A percentile compares a stretch with the other conserved stretches of the same genome.
Conservation (phyloP, 2,113 vertebrate genomes). For the Cichladusa arquata region DNA sequence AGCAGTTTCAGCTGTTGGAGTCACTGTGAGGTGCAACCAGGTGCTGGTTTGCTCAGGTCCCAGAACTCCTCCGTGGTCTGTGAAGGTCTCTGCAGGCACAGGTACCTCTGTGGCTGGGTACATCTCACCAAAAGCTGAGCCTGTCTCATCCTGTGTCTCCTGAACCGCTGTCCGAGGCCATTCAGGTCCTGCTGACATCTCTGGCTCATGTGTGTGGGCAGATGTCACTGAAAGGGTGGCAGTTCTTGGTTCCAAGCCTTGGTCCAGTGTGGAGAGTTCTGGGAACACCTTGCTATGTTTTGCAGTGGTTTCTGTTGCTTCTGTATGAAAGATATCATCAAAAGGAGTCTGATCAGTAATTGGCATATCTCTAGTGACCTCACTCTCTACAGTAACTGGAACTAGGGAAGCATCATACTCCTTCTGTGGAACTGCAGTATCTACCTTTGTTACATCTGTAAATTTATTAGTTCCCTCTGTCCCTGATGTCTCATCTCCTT, state of each 20-base stretch:
- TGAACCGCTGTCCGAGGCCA: not conserved
- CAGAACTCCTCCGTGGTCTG: not conserved
- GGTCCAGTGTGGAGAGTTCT: not conserved
- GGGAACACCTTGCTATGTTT: not conserved
- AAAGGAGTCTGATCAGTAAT: slow-evolving; percentile 36
- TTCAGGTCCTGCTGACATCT: not conserved
- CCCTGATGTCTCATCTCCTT: not conserved
- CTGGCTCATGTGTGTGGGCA: not conserved
- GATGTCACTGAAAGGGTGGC: not conserved
- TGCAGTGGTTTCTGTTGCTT: slow-evolving; percentile 24
- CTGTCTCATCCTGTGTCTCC: slow-evolving; percentile 8
- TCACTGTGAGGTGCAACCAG: not conserved
- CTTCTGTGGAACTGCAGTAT: slow-evolving; percentile 34
- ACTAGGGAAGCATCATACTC: slow-evolving; percentile 30
- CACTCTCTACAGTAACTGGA: slow-evolving; percentile 41
- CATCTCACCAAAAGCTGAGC: slow-evolving; percentile 50
- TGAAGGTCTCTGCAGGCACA: not conserved
- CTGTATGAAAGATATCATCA: slow-evolving; percentile 22
- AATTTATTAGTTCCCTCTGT: not conserved
- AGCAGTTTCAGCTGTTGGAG: not conserved
- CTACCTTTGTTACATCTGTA: slow-evolving; percentile 10
- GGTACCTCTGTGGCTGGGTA: slow-evolving; percentile 1
- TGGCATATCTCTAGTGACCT: slow-evolving; percentile 17
- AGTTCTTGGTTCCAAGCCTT: not conserved
- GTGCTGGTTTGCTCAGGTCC: not conserved